phyloP scores from a whole-genome alignment of 2,797 vertebrate genomes.

The Diglossa cyanea region DNA sequence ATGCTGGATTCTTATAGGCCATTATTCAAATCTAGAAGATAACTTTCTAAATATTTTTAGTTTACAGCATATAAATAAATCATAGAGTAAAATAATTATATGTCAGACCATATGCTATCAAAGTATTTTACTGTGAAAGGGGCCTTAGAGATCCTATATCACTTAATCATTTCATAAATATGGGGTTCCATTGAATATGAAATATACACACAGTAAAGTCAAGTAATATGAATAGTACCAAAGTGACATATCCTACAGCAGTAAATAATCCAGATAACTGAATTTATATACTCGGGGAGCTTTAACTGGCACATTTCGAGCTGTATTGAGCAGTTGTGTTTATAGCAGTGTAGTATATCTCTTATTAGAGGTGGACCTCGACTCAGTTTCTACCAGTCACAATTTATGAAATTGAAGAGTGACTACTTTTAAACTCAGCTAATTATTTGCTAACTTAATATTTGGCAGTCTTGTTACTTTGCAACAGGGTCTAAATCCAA shows the following conservation, averaged over 20 bases:
- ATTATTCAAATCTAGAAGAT: background rate
- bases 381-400: background rate
- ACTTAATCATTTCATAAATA: background rate
- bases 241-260: background rate
- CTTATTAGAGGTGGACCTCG: background rate
- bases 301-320: background rate
- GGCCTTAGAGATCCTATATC: background rate
- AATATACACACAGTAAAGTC: background rate
- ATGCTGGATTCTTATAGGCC: background rate
- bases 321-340: background rate
- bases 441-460: background rate
- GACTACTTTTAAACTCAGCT: background rate
- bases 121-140: background rate
- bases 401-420: background rate
- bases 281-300: background rate
- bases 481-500: background rate
- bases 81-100: background rate
- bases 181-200: background rate
- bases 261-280: background rate
- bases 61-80: constrained; percentile 1
- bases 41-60: constrained; percentile 16
- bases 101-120: background rate
- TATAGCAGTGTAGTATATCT: background rate
- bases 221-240: background rate
- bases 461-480: background rate